Evolutionary conservation across 2,888 invertebrate genomes (phyloP), one percentile per base, ranked within the genome.

Genomic region (Drosophila melanosoma): DNA sequence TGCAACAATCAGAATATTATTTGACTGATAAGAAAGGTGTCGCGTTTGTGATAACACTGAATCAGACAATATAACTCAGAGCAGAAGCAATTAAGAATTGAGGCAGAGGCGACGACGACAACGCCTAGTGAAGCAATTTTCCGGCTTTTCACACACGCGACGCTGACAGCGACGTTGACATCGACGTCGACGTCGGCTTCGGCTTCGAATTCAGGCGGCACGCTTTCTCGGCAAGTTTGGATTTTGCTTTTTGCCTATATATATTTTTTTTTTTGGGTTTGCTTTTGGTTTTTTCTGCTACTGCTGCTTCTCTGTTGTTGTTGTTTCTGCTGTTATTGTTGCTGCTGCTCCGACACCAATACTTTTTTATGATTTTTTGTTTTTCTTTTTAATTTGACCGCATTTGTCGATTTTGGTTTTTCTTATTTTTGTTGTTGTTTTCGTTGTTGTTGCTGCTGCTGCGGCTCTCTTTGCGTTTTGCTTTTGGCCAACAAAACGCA

Each of bases 351-450:
- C 80, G 79, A 79, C 79, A 79, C 75, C 75, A 75, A 82, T 79
- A 67, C 69, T 61, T 53, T 79, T 20, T 54, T 54, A 49, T 49
- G 15, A 56, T 54, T 85, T 77, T 73, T 76, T 86, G 73, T 89
- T 88, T 83, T 83, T 82, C 86, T 85, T 88, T 88, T 89, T 64
- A 85, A 87, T 85, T 85, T 89, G 85, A 85, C 85, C 89, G 85
- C 88, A 88, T 88, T 86, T 90, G 85, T 86, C 83, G 85, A 81
- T 83, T 86, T 86, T 69, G 90, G 89, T 74, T 85, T 87, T 89
- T 78, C 72, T 86, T 83, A 42, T 78, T 73, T 72, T 79, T 80
- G 48, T 74, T 75, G 57, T 65, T 69, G 79, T 65, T 72, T 59
- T 56, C 65, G 69, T 58, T 76, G 57, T 51, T 62, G 81, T 53